Evolutionary conservation across 2,888 invertebrate genomes (phyloP).

Genomic region (Nephrocerus scutellatus): DNA sequence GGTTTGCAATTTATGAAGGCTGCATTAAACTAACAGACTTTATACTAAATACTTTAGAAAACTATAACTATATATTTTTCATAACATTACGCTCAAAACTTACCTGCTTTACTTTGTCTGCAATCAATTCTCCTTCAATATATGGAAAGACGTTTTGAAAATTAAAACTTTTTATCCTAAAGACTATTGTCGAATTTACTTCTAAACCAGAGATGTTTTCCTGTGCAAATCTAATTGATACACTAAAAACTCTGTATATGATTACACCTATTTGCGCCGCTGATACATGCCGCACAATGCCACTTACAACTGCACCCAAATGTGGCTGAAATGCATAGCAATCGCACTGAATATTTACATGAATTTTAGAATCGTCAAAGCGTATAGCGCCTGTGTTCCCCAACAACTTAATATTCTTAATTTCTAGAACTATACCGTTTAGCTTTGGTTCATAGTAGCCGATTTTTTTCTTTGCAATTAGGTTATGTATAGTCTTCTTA

Average conservation of each 20-base stretch:
- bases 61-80: not conserved
- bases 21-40: too few relatives aligned
- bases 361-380: conserved; percentile 53
- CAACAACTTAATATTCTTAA: conserved; percentile 54
- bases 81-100: not conserved
- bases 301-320: conserved; percentile 52
- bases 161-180: conserved; percentile 41
- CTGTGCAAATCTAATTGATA: conserved; percentile 51
- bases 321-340: conserved; percentile 59
- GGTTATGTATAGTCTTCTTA: conserved; percentile 48
- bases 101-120: conserved; percentile 1
- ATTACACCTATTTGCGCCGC: conserved; percentile 55
- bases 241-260: conserved; percentile 59
- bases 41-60: not conserved
- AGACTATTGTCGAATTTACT: conserved; percentile 44
- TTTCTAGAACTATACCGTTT: conserved; percentile 56
- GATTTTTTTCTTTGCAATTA: conserved; percentile 45
- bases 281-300: conserved; percentile 54
- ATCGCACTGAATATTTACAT: conserved; percentile 55
- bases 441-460: conserved; percentile 51
- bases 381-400: conserved; percentile 49
- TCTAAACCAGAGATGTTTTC: conserved; percentile 36
- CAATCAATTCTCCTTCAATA: conserved; percentile 42
- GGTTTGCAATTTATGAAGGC: too few relatives aligned
- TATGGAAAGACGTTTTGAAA: conserved; percentile 39